Conservation (phyloP, 2,888 invertebrate species). For the Apotomis betuletana region DNA sequence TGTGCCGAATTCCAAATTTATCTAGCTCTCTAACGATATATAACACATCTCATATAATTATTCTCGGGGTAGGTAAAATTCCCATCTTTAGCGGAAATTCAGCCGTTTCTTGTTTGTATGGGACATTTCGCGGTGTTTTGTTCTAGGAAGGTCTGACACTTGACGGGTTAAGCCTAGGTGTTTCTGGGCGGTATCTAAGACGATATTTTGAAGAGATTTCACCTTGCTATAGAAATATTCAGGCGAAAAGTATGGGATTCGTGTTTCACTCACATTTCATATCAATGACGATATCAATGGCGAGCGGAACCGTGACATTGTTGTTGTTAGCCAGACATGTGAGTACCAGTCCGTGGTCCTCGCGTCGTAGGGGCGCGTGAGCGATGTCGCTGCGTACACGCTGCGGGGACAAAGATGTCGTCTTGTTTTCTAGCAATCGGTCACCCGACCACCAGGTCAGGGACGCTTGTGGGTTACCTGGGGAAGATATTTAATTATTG, state of each 20-base stretch:
- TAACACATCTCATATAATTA: no score
- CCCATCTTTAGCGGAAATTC: no score
- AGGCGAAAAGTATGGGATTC: background rate
- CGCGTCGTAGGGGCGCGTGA: conserved; percentile 84
- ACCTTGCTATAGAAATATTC: background rate
- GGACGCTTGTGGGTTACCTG: conserved; percentile 86
- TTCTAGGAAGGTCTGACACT: no score
- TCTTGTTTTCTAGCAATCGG: conserved; percentile 84
- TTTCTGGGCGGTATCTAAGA: no score
- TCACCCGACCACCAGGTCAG: conserved; percentile 88
- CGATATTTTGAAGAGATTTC: no score
- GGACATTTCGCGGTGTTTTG: no score
- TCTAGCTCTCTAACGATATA: no score
- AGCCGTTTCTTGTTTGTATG: no score
- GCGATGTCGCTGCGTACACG: conserved; percentile 86
- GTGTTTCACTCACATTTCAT: conserved; percentile 85
- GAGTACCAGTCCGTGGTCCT: conserved; percentile 86
- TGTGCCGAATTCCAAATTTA: no score
- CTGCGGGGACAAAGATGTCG: conserved; percentile 84
- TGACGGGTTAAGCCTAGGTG: no score
- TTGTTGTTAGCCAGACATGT: conserved; percentile 88
- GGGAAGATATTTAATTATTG: conserved; percentile 9
- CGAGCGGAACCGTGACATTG: conserved; percentile 86
- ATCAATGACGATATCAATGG: conserved; percentile 86
- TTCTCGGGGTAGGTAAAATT: no score